Evolutionary conservation across 1,140 invertebrate genomes (phyloP).

Genomic region (Scaptomyza graminum): DNA sequence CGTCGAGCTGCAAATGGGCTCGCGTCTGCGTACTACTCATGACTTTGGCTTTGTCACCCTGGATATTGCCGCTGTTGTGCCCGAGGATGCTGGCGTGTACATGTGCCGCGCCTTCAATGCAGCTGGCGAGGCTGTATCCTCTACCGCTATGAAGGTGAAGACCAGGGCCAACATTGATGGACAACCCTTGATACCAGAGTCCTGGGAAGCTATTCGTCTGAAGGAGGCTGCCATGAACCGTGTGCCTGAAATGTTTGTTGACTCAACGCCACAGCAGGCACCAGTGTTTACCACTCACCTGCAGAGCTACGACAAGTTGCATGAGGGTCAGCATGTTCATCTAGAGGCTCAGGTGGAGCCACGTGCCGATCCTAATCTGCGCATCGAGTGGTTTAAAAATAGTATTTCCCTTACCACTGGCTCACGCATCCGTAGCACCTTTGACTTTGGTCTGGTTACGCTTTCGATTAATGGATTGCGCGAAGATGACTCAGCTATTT

Average conservation of each 20-base stretch:
- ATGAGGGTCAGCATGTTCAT: conserved; percentile 95
- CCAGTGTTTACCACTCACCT: conserved; percentile 96
- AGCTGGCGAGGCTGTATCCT: conserved; percentile 95
- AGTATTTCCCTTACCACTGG: conserved; percentile 93
- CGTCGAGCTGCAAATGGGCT: conserved; percentile 94
- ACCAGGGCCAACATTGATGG: conserved; percentile 91
- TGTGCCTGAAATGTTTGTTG: conserved; percentile 93
- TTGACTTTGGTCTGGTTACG: conserved; percentile 97
- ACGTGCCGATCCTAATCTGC: conserved; percentile 96
- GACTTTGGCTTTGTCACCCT: conserved; percentile 97
- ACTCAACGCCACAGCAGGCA: conserved; percentile 91
- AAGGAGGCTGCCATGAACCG: conserved; percentile 95
- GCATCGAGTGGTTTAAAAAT: conserved; percentile 97
- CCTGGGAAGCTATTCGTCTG: conserved; percentile 94
- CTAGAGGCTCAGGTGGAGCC: conserved; percentile 98
- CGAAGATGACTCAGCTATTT: conserved; percentile 95
- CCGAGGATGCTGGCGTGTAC: conserved; percentile 96
- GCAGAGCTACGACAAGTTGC: conserved; percentile 92
- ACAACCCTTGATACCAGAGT: conserved; percentile 92
- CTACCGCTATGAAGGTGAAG: conserved; percentile 94
- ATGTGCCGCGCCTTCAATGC: conserved; percentile 96
- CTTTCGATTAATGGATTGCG: conserved; percentile 94
- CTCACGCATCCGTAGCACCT: conserved; percentile 93
- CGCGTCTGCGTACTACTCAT: conserved; percentile 93
- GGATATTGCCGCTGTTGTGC: conserved; percentile 94